These are phyloP conservation scores for Sycophaga agraensis DNA, from an alignment of 1,140 invertebrate genomes.

Conservation along the genomic window DNA sequence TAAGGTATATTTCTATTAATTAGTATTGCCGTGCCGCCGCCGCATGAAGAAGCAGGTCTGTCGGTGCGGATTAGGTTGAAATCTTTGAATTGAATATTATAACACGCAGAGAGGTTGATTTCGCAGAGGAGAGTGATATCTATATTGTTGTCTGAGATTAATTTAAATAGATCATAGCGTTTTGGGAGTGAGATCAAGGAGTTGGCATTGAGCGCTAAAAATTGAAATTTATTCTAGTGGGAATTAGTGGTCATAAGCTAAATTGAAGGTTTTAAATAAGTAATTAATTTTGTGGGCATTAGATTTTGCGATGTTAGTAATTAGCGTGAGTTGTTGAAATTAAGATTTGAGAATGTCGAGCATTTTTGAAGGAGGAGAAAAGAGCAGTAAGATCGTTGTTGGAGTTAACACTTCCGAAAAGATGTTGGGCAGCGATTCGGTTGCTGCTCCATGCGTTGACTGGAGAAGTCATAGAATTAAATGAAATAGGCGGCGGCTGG, in stretches of 20 bases:
- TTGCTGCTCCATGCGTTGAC: not conserved
- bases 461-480: no score
- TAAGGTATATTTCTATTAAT: constrained; percentile 6
- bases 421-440: not conserved
- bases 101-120: not conserved
- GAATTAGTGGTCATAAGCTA: no score
- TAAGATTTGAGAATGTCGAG: no score
- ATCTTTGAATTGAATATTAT: constrained; percentile 13
- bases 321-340: not conserved
- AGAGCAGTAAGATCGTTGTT: not conserved
- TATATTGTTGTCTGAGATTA: no score
- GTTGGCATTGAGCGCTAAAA: not conserved
- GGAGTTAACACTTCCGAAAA: not conserved
- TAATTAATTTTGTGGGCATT: no score
- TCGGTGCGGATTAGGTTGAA: no score
- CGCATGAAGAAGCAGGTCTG: constrained; percentile 2
- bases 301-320: not conserved
- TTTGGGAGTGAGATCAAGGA: not conserved
- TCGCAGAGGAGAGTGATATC: not conserved
- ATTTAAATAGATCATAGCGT: not conserved
- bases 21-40: constrained; percentile 23
- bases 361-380: no score
- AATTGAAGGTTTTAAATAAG: no score
- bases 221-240: not conserved
- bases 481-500: no score